Evolutionary conservation across 2,797 vertebrate species (phyloP).

Genomic region (Rhodeus uyekii): DNA sequence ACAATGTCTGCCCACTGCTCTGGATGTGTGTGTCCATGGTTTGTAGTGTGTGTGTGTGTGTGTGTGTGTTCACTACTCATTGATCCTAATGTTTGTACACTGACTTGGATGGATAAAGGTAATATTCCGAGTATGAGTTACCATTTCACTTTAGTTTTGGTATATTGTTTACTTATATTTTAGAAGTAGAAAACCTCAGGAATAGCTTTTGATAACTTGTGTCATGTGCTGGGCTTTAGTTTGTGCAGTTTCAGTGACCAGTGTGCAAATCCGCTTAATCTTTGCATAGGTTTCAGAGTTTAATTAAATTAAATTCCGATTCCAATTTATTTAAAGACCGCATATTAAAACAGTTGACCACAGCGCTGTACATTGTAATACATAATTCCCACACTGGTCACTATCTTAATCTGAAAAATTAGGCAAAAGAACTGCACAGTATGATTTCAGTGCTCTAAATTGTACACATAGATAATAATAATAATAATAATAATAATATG

Average conservation of each 20-base stretch:
- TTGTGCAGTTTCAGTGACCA: neutral
- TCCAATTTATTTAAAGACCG: neutral
- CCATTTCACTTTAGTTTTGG: too few species aligned
- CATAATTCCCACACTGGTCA: neutral
- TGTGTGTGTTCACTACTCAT: too few species aligned
- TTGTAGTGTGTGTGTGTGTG: too few species aligned
- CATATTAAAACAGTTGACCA: neutral
- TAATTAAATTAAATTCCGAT: neutral
- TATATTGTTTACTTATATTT: too few species aligned
- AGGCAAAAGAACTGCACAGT: neutral
- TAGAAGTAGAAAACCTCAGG: neutral
- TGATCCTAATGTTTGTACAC: too few species aligned
- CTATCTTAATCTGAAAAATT: neutral
- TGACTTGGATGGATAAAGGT: too few species aligned
- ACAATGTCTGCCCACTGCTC: too few species aligned
- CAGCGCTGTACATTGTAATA: neutral
- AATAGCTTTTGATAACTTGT: neutral
- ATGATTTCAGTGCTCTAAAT: neutral
- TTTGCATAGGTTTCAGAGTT: neutral
- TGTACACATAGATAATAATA: too few species aligned
- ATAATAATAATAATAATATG: too few species aligned
- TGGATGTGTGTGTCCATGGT: too few species aligned
- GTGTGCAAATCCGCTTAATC: neutral
- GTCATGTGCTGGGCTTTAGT: neutral
- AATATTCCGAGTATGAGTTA: too few species aligned